Base-by-base conservation (phyloP, 1,140 invertebrate genomes). In the Conopomorpha cramerella region DNA sequence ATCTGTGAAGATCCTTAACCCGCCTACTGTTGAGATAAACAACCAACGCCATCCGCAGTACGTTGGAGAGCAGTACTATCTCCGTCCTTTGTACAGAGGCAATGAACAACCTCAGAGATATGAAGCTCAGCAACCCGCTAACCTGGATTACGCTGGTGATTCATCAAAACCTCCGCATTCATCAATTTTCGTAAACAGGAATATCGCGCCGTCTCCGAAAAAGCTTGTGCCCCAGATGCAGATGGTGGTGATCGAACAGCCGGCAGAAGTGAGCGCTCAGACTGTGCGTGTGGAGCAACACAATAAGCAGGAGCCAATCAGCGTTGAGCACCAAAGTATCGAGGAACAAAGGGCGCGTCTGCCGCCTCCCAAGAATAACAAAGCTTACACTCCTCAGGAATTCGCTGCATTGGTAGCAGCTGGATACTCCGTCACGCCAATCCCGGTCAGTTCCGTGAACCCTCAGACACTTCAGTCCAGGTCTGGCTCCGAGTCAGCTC, bases 381-480 rank as follows among this genome's bases (percentile, higher is more conserved):
- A 73, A 46, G 73, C 73, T 1, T 77, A 78, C 18, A 78, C 76
- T 25, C 77, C 71, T 42, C 76, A 78, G 36, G 77, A 79, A 35
- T 79, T 79, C 31, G 62, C 65, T 14, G 74, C 70, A 8, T 55
- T 79, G 17, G 51, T 79, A 25, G 74, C 65, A 8, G 77, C 77
- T 29, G 76, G 77, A 1, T 79, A 79, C 37, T 60, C 76, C 13
- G 77, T 79, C 1, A 78, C 74, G 0, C 76, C 77, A n/a, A 50
- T 79, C 27, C 77, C 77, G 30, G 71, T 79, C 2, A 57, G 59
- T 10, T 45, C 58, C 2, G 42, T 56, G 18, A 54, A 56, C 13
- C 43, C 43, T 7, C 42, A 58, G 19, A 43, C 49, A 17, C 63
- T 63, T 3, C 63, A 71, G 34, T 72, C 67, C 2, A 59, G 67